These are phyloP conservation scores for Forpus xanthops DNA, from an alignment of 2,797 vertebrate genomes.

Conservation along the genomic window DNA sequence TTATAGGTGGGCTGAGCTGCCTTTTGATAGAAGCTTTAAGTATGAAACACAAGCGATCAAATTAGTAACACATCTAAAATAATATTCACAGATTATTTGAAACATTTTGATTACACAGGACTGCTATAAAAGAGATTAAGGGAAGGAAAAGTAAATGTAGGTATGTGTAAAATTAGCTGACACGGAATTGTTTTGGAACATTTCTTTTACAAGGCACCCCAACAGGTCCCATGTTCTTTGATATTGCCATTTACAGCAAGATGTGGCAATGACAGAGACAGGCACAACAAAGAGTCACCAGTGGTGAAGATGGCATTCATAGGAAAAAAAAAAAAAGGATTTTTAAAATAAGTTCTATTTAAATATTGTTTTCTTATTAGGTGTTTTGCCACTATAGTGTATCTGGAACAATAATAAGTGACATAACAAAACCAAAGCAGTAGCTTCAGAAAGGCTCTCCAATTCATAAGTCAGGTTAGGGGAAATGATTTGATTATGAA, in stretches of 20 bases:
- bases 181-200: background rate
- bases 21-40: background rate
- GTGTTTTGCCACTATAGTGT: background rate
- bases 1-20: background rate
- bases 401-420: background rate
- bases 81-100: background rate
- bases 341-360: background rate
- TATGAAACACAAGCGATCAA: background rate
- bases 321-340: background rate
- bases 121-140: background rate
- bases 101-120: background rate
- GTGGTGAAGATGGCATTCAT: background rate
- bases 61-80: background rate
- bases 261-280: background rate
- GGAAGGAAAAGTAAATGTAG: background rate
- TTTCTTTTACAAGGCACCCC: background rate
- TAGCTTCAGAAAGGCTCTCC: background rate
- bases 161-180: background rate
- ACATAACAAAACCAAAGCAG: background rate
- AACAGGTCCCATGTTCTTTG: background rate
- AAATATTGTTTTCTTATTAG: background rate
- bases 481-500: background rate
- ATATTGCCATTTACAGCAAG: background rate
- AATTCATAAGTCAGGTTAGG: background rate
- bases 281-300: background rate